Evolutionary conservation across 2,888 invertebrate species (phyloP), one percentile per base, ranked within the genome.

Genomic region (Gymnoscelis rufifasciata): DNA sequence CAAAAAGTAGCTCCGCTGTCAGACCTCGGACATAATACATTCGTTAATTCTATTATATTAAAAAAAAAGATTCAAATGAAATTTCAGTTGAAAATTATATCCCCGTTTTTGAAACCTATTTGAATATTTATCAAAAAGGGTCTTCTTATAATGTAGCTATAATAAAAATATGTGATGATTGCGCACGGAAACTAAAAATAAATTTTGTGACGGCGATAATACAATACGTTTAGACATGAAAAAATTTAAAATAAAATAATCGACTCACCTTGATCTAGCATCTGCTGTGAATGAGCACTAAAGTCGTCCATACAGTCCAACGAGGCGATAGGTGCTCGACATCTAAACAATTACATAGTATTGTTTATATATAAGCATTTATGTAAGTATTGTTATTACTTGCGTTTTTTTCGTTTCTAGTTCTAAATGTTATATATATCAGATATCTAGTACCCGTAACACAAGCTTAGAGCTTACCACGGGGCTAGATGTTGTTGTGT

Each of bases 251-350:
- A 50, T 40, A 38, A 44, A 43, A 30, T 30, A 19, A 19, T 43
- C 23, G 35, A 64, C 76, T 63, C 74, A 81, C 87, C 84, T 84
- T 86, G 88, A 64, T 89, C 88, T 57, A 89, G 65, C 87, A 88
- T 88, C 60, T 88, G 89, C 57, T 88, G 89, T 2, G 89, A 89
- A 53, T 88, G 83, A 33, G 88, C 94, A 83, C 94, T 95, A 90
- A 96, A 95, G 90, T 96, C 96, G 90, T 96, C 96, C 95, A 96
- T 96, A 88, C 96, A 96, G 90, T 96, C 96, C 78, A 96, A 90
- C 74, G 95, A 96, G 64, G 96, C 96, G 86, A 96, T 96, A 64
- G 96, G 96, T 66, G 96, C 96, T 74, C 96, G 93, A 91, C 95
- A 96, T 92, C 96, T 88, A 64, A 54, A 62, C 59, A 71, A 76